phyloP scores from a whole-genome alignment of 2,113 vertebrate genomes.

The Emydura subglobosa region DNA sequence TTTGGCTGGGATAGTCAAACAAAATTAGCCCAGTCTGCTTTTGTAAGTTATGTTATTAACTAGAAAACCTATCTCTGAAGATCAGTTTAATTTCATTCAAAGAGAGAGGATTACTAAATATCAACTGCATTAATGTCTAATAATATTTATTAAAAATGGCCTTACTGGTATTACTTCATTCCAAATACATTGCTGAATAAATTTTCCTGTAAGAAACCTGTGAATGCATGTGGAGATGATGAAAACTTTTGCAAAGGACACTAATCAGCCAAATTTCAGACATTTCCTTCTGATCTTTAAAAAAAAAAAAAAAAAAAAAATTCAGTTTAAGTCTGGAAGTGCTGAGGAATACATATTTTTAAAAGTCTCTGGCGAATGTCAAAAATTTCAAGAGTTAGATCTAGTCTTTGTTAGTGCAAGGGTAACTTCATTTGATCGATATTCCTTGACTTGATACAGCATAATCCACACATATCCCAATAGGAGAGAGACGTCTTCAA shows the following conservation, averaged over 20 bases:
- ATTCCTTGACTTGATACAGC: not conserved
- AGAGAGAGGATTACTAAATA: constrained; percentile 14
- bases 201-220: constrained; percentile 49
- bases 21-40: not conserved
- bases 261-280: constrained; percentile 73
- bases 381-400: not conserved
- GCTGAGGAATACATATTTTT: not conserved
- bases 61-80: not conserved
- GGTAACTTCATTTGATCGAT: not conserved
- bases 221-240: constrained; percentile 60
- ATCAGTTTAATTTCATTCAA: constrained; percentile 26
- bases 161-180: constrained; percentile 42
- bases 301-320: too few relatives aligned
- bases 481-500: not conserved
- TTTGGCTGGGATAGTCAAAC: not conserved
- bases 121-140: constrained; percentile 27
- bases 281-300: constrained; percentile 56
- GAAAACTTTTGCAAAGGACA: constrained; percentile 56
- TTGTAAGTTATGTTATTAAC: constrained; percentile 8
- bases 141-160: constrained; percentile 6
- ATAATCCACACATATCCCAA: not conserved
- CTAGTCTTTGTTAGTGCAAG: not conserved
- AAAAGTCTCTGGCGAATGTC: not conserved
- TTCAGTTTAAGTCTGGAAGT: not conserved
- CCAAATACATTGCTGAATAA: constrained; percentile 15